phyloP scores from a whole-genome alignment of 2,888 invertebrate species.

The Aspidiotus destructor region DNA sequence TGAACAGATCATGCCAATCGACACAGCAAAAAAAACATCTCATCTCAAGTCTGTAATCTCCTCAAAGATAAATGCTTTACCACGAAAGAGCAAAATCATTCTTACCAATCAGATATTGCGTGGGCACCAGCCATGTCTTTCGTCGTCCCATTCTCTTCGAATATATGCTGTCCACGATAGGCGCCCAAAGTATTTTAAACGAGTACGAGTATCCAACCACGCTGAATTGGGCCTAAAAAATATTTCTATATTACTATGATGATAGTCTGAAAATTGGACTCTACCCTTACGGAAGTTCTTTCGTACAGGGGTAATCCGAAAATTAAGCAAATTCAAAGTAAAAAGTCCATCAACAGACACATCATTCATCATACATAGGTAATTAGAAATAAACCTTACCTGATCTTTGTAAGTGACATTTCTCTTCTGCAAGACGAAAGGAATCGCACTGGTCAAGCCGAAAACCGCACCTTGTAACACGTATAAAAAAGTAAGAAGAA shows the following conservation, averaged over 20 bases:
- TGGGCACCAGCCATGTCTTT: slow-evolving; percentile 91
- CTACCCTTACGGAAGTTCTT: no score
- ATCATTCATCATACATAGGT: not conserved
- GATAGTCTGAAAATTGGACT: no score
- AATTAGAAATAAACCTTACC: slow-evolving; percentile 21
- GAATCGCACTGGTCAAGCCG: slow-evolving; percentile 20
- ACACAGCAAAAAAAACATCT: no score
- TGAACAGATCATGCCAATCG: no score
- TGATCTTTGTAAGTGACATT: slow-evolving; percentile 26
- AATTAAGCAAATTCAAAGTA: not conserved
- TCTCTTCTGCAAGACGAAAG: slow-evolving; percentile 29
- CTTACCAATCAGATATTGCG: slow-evolving; percentile 76
- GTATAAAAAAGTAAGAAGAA: slow-evolving; percentile 25
- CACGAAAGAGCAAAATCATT: not conserved
- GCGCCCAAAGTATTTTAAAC: slow-evolving; percentile 94
- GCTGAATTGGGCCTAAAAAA: not conserved
- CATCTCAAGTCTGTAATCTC: no score
- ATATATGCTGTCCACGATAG: slow-evolving; percentile 89
- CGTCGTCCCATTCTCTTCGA: slow-evolving; percentile 73
- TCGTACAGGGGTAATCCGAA: no score
- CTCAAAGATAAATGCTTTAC: no score
- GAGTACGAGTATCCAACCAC: not conserved
- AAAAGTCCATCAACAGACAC: not conserved
- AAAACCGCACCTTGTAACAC: slow-evolving; percentile 29
- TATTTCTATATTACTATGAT: not conserved